Percentiles rank a stretch among this genome's conserved stretches.
Evolutionary conservation across 2,888 invertebrate genomes (phyloP).

Genomic region (Hypselothyrea guttata): DNA sequence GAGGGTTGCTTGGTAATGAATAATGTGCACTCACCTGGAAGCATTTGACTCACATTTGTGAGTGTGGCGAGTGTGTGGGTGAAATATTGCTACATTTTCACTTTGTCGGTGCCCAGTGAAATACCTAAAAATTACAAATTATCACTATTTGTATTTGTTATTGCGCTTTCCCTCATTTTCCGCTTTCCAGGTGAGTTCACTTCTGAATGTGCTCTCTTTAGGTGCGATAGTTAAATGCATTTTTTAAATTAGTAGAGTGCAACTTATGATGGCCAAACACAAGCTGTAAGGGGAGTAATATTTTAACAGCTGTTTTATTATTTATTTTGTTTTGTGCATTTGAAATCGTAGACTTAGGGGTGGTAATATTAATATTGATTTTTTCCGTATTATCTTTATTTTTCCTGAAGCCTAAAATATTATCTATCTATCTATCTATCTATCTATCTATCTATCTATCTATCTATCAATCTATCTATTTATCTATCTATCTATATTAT

Average conservation of each 20-base stretch:
- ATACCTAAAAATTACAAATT: conserved; percentile 54
- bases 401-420: no score
- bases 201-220: conserved; percentile 21
- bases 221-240: conserved; percentile 69
- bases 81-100: conserved; percentile 61
- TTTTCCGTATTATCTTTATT: no score
- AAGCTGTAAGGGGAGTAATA: no score
- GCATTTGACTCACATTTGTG: conserved; percentile 24
- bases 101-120: conserved; percentile 39
- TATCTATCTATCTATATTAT: no score
- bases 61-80: conserved; percentile 8
- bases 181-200: not conserved
- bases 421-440: no score
- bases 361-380: no score
- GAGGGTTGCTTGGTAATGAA: conserved; percentile 56
- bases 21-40: conserved; percentile 75
- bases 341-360: no score
- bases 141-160: conserved; percentile 50
- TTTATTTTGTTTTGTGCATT: no score
- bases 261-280: no score
- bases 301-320: no score
- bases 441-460: no score
- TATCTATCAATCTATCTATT: no score
- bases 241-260: conserved; percentile 16
- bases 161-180: conserved; percentile 25